Base-by-base conservation (phyloP, 2,888 invertebrate species). In the Euclidia mi region DNA sequence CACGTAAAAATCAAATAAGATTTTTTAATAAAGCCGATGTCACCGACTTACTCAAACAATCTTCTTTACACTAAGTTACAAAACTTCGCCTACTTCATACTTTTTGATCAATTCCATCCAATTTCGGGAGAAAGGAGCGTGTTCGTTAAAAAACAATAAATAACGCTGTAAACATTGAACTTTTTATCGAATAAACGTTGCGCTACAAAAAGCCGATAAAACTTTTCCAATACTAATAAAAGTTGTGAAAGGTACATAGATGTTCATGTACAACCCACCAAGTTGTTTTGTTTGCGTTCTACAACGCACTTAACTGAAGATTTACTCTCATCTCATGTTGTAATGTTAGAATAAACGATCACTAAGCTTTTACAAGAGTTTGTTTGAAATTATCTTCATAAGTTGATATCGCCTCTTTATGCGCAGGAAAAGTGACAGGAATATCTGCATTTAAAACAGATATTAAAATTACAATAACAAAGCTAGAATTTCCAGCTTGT, bases 171-270 rank as follows among this genome's bases (percentile, higher is more conserved):
- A 79, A 81, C 75, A 76, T 76, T 71, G 56, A 76, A 79, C 65
- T 77, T 75, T 71, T 73, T 67, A 75, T 74, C 77, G 62, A 68
- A 78, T 71, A 71, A 73, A 79, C 79, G 71, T 74, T 75, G 17
- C 20, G 53, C 66, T 58, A 73, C 65, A 72, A 78, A 77, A 78
- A 80, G 67, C 53, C 66, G 72, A 72, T 77, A 65, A 58, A 82
- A 83, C 76, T 83, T 82, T 79, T 72, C 72, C 81, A 78, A 82
- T 84, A 82, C 76, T 78, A 82, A 82, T 84, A 83, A 82, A 84
- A 82, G 79, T 82, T 82, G 31, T 44, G 44, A 57, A 62, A 64
- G 65, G 56, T 58, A 47, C 52, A 62, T 44, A 31, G 57, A 28
- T 31, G 40, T 10, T 9, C 32, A 41, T 53, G 34, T 35, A 10